These are phyloP conservation scores for Prunella strophiata DNA, from an alignment of 2,797 vertebrate genomes.

Conservation along the genomic window DNA sequence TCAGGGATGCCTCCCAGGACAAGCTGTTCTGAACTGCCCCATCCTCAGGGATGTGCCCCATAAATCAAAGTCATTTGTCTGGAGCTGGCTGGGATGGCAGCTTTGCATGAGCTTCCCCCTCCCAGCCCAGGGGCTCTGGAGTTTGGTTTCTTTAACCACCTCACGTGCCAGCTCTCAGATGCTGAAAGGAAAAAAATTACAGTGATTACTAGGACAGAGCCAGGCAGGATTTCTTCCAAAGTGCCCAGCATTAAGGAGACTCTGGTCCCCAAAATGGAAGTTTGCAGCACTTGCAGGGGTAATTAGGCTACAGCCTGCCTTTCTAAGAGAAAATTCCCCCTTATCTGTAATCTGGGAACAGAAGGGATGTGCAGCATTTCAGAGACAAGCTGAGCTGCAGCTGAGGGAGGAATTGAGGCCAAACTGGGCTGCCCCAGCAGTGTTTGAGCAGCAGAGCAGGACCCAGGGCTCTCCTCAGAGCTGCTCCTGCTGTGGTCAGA, in stretches of 20 bases:
- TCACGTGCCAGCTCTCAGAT: not conserved
- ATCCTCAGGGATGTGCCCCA: not conserved
- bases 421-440: not conserved
- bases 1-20: not conserved
- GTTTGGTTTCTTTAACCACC: not conserved
- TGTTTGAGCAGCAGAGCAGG: not conserved
- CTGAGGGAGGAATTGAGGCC: not conserved
- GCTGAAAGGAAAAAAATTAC: not conserved
- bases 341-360: not conserved
- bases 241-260: not conserved
- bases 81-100: not conserved
- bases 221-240: not conserved
- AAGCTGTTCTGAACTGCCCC: not conserved
- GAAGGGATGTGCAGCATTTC: not conserved
- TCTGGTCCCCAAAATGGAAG: not conserved
- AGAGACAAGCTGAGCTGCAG: not conserved
- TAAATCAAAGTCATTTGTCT: not conserved
- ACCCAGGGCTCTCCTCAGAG: not conserved
- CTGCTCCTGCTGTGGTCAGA: not conserved
- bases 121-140: not conserved
- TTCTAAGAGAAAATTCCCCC: not conserved
- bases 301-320: not conserved
- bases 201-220: not conserved
- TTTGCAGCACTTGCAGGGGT: not conserved
- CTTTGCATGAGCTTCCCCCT: not conserved